Percentiles rank a stretch among this genome's conserved stretches.
phyloP scores from a whole-genome alignment of 2,888 invertebrate genomes.

The Automeris io region DNA sequence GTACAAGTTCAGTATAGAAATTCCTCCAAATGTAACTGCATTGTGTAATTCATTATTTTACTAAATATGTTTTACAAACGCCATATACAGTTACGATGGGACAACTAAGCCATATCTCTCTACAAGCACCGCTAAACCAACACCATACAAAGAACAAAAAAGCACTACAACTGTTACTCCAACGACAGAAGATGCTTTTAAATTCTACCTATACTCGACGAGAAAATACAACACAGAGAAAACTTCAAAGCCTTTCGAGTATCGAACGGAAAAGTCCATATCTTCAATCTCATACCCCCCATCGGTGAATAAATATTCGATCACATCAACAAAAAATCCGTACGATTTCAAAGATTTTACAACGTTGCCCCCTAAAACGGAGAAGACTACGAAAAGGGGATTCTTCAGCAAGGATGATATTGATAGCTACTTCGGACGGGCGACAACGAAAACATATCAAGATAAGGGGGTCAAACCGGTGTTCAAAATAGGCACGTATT shows the following conservation, averaged over 20 bases:
- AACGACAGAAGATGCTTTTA: conserved; percentile 31
- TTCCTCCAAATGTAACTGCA: too few relatives aligned
- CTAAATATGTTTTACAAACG: conserved; percentile 41
- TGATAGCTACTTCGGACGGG: conserved; percentile 49
- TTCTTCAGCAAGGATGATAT: conserved; percentile 59
- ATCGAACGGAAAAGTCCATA: conserved; percentile 44
- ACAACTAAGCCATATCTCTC: conserved; percentile 64
- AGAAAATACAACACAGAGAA: conserved; percentile 37
- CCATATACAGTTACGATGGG: conserved; percentile 61
- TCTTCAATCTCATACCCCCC: conserved; percentile 39
- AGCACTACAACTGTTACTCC: neutral
- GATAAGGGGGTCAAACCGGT: conserved; percentile 55
- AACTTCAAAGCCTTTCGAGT: conserved; percentile 24
- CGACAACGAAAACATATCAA: conserved; percentile 73
- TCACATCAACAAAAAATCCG: conserved; percentile 74
- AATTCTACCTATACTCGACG: conserved; percentile 42
- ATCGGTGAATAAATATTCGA: conserved; percentile 56
- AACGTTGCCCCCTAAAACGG: conserved; percentile 48
- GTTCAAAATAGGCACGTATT: conserved; percentile 68
- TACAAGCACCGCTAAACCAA: conserved; percentile 40
- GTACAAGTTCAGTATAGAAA: too few relatives aligned
- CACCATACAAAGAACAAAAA: conserved; percentile 26
- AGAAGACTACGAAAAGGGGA: conserved; percentile 41
- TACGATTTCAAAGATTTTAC: conserved; percentile 71
- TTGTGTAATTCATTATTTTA: too few relatives aligned